A percentile compares a stretch with the other conserved stretches of the same genome.
phyloP scores from a whole-genome alignment of 2,888 invertebrate species.

The Bembecia ichneumoniformis region DNA sequence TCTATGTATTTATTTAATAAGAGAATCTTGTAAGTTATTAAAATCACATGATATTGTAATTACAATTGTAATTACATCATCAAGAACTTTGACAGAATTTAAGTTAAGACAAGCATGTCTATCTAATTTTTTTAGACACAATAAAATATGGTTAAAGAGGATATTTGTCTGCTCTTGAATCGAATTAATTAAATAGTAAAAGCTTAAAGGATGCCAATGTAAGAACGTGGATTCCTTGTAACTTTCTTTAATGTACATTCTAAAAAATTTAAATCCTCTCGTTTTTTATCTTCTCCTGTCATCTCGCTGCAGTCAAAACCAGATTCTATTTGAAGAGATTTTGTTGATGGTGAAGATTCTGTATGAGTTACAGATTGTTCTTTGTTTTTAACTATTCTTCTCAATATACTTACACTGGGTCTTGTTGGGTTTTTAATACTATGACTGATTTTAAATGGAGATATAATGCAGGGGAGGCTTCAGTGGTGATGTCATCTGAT shows the following conservation, averaged over 20 bases:
- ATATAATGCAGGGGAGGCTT: constrained; percentile 5
- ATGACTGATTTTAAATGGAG: constrained; percentile 7
- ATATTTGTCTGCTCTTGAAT: constrained; percentile 1
- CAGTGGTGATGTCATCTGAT: constrained; percentile 8
- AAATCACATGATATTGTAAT: too few relatives aligned
- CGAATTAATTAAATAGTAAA: neutral
- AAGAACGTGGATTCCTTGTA: neutral
- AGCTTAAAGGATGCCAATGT: neutral
- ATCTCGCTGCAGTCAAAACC: constrained; percentile 14
- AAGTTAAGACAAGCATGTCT: constrained; percentile 1
- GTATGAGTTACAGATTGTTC: constrained; percentile 8
- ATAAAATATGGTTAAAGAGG: constrained; percentile 1
- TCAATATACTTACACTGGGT: constrained; percentile 1
- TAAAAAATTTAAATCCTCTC: constrained; percentile 6
- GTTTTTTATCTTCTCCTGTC: constrained; percentile 12
- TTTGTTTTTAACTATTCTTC: neutral
- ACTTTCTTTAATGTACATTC: constrained; percentile 9
- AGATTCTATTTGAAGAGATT: constrained; percentile 10
- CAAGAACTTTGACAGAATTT: neutral
- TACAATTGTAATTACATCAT: neutral
- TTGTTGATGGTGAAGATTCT: constrained; percentile 7
- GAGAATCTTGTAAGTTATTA: neutral
- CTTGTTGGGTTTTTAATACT: constrained; percentile 2
- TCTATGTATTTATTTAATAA: too few relatives aligned
- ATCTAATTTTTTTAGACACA: constrained; percentile 1